Percentiles rank a stretch among this genome's conserved stretches.
These are phyloP conservation scores for Lapara coniferarum DNA, from an alignment of 2,888 invertebrate genomes.

Conservation along the genomic window DNA sequence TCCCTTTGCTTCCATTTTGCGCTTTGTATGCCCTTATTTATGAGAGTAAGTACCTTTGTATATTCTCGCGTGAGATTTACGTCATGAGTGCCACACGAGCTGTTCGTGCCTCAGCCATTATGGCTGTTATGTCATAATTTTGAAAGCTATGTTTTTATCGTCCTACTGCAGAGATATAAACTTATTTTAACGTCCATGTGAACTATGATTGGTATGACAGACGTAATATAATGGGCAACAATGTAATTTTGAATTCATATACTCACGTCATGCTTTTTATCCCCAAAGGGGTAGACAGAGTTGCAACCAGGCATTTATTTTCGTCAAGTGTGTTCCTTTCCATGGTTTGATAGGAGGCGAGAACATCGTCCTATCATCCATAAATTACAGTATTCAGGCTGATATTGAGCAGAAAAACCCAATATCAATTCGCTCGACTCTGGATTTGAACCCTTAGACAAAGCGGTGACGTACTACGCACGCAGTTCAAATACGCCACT, in stretches of 20 bases:
- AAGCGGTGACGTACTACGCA: no score
- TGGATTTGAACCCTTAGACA: no score
- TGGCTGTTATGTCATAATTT: slow-evolving; percentile 25
- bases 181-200: background rate
- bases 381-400: no score
- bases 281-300: no score
- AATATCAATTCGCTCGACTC: no score
- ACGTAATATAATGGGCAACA: background rate
- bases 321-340: no score
- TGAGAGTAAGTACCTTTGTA: slow-evolving; percentile 49
- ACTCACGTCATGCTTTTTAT: no score
- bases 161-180: background rate
- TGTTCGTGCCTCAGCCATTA: slow-evolving; percentile 19
- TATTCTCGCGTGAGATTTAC: slow-evolving; percentile 47
- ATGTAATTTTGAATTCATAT: background rate
- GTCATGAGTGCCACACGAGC: slow-evolving; percentile 36
- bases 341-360: no score
- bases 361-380: no score
- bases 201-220: background rate
- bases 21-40: slow-evolving; percentile 58
- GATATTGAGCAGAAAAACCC: no score
- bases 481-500: no score
- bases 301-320: no score
- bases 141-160: slow-evolving; percentile 7
- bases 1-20: slow-evolving; percentile 49